These are phyloP conservation scores for Stomorhina lunata DNA, from an alignment of 2,888 invertebrate species.

Conservation along the genomic window DNA sequence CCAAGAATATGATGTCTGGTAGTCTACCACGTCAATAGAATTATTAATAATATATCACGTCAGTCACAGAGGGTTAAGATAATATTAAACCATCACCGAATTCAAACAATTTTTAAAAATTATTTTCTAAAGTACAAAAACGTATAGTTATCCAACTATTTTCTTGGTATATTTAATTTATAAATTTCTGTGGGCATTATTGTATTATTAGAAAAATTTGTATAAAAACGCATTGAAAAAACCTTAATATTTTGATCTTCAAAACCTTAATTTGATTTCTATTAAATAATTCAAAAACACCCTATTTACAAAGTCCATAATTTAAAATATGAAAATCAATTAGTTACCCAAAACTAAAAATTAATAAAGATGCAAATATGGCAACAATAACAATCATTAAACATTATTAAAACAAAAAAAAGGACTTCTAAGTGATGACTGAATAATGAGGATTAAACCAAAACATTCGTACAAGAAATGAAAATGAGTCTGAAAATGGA, in stretches of 20 bases:
- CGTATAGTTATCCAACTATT: too few species aligned
- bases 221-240: neutral
- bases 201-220: neutral
- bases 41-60: too few species aligned
- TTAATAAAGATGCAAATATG: neutral
- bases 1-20: too few species aligned
- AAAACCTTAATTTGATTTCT: neutral
- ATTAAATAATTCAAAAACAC: neutral
- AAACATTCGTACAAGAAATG: conserved; percentile 63
- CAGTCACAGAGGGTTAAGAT: too few species aligned
- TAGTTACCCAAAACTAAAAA: neutral
- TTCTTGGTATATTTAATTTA: too few species aligned
- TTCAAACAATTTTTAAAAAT: too few species aligned
- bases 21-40: too few species aligned
- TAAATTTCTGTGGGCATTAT: too few species aligned
- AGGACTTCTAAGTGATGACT: conserved; percentile 73
- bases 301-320: neutral
- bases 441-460: conserved; percentile 79
- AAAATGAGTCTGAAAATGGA: neutral
- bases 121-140: too few species aligned
- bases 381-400: conserved; percentile 24
- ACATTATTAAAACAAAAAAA: conserved; percentile 1
- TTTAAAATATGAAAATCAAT: conserved; percentile 18
- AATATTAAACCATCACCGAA: too few species aligned
- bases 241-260: neutral